phyloP scores from a whole-genome alignment of 2,888 invertebrate species.

The Stenodema calcarata region DNA sequence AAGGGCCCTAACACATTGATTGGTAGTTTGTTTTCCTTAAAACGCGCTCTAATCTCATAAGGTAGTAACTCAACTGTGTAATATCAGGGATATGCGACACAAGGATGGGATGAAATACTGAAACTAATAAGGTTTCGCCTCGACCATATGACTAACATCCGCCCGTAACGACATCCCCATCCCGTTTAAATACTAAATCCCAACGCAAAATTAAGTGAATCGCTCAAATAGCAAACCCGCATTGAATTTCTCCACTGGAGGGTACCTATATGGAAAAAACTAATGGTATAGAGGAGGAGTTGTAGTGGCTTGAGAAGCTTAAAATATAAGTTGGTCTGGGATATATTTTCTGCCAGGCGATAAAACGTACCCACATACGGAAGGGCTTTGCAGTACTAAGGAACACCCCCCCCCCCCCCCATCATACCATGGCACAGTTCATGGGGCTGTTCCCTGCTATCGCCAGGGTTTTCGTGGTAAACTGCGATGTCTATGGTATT shows the following conservation, averaged over 20 bases:
- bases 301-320: not conserved
- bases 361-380: not conserved
- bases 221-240: not conserved
- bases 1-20: too few relatives aligned
- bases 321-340: not conserved
- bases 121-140: not conserved
- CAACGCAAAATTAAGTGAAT: not conserved
- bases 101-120: too few relatives aligned
- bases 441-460: not conserved
- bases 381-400: not conserved
- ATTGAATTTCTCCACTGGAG: not conserved
- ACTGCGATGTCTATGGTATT: not conserved
- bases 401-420: not conserved
- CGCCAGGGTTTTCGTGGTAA: not conserved
- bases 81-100: too few relatives aligned
- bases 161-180: not conserved
- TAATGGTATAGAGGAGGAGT: not conserved
- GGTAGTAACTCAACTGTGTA: too few relatives aligned
- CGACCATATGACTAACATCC: not conserved
- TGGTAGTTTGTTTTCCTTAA: too few relatives aligned
- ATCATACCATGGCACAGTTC: not conserved
- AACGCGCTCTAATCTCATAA: too few relatives aligned
- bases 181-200: not conserved
- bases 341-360: not conserved
- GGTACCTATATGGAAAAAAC: not conserved